Conservation (phyloP, 2,797 vertebrate species). For the Nothura maculosa region DNA sequence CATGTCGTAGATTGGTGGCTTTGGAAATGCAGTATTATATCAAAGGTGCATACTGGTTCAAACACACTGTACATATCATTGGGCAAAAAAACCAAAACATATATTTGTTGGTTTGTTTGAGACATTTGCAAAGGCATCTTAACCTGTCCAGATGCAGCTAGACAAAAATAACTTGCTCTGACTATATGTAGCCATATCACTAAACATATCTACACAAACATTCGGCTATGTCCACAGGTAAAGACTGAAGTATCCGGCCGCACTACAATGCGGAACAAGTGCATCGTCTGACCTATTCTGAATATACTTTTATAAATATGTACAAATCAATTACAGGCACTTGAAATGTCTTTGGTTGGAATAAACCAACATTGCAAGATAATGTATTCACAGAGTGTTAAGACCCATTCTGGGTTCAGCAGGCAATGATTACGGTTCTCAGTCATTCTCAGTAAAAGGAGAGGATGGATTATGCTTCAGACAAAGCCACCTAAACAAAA, state of each 20-base stretch:
- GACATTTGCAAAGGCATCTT: conserved; percentile 61
- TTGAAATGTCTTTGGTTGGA: conserved; percentile 99
- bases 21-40: conserved; percentile 76
- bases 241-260: conserved; percentile 43
- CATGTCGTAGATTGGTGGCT: conserved; percentile 70
- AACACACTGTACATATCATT: conserved; percentile 64
- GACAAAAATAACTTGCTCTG: conserved; percentile 39
- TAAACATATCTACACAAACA: conserved; percentile 67
- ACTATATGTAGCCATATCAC: conserved; percentile 11
- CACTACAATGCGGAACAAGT: conserved; percentile 72
- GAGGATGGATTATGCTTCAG: conserved; percentile 88
- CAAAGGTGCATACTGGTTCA: conserved; percentile 75
- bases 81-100: conserved; percentile 46
- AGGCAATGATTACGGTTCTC: conserved; percentile 87
- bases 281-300: conserved; percentile 81
- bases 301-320: conserved; percentile 90
- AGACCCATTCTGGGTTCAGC: conserved; percentile 89
- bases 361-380: conserved; percentile 96
- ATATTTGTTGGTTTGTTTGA: conserved; percentile 37
- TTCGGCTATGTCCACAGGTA: conserved; percentile 50
- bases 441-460: conserved; percentile 58
- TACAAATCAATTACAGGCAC: conserved; percentile 99
- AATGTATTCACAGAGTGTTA: conserved; percentile 90
- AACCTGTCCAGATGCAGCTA: conserved; percentile 36
- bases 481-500: conserved; percentile 90